Conservation (phyloP, 2,797 vertebrate species). For the Loris lydekkerianus region DNA sequence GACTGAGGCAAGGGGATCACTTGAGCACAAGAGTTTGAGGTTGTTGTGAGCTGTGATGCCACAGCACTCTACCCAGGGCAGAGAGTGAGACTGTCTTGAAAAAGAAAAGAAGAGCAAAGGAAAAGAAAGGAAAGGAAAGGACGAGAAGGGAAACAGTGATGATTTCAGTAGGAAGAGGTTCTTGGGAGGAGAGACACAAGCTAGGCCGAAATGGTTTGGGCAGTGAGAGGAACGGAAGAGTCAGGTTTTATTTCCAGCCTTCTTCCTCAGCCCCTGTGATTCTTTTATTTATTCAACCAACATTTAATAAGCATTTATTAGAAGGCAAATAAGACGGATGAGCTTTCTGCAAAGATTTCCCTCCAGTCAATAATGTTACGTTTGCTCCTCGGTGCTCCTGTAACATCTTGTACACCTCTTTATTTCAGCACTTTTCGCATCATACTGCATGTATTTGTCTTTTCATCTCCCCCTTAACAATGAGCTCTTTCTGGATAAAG, state of each 20-base stretch:
- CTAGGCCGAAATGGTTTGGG: background rate
- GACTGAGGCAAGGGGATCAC: no score
- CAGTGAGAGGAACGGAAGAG: background rate
- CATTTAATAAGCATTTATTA: slow-evolving; percentile 9
- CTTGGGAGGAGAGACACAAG: background rate
- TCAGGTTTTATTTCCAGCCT: background rate
- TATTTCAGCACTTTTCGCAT: slow-evolving; percentile 15
- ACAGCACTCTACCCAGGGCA: no score
- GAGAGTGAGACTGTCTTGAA: no score
- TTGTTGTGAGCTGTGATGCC: no score
- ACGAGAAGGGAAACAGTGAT: background rate
- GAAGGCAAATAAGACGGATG: background rate
- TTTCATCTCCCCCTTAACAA: background rate
- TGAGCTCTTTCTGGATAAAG: background rate
- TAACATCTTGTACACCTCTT: background rate
- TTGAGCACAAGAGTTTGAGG: no score
- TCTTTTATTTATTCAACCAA: background rate
- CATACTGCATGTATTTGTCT: background rate
- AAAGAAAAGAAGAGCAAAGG: no score
- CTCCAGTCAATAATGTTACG: background rate
- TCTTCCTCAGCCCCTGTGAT: background rate
- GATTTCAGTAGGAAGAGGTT: background rate
- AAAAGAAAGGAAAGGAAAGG: no score
- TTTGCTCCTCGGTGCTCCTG: background rate
- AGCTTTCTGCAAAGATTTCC: background rate